Evolutionary conservation across 2,797 vertebrate species (phyloP).

Genomic region (Epinephelus coioides): DNA sequence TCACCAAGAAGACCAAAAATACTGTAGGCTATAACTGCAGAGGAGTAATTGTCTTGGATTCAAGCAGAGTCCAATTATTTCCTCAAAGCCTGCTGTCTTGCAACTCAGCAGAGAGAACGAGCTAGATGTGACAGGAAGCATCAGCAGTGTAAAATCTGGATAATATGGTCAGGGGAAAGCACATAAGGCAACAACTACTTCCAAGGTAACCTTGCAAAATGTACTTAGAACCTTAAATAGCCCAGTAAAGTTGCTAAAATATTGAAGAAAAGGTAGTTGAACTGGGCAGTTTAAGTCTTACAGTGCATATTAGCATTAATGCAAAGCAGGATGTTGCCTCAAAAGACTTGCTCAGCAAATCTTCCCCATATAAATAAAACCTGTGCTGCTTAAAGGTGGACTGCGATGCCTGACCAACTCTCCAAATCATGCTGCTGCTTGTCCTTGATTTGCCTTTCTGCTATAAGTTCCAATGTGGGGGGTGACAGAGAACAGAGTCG

Average conservation of each 20-base stretch:
- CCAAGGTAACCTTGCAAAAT: conserved; percentile 21
- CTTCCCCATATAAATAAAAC: conserved; percentile 24
- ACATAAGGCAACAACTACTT: conserved; percentile 29
- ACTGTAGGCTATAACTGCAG: conserved; percentile 38
- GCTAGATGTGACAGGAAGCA: conserved; percentile 30
- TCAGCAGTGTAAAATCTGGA: conserved; percentile 21
- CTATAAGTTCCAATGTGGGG: conserved; percentile 18
- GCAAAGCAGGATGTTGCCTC: conserved; percentile 9
- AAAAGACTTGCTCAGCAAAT: conserved; percentile 31
- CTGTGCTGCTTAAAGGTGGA: conserved; percentile 34
- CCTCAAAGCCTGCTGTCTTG: conserved; percentile 46
- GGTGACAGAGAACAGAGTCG: conserved; percentile 31
- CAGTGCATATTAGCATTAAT: conserved; percentile 28
- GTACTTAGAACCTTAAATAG: not conserved
- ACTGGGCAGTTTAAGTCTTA: conserved; percentile 9
- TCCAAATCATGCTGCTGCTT: not conserved
- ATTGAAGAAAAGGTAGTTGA: conserved; percentile 5
- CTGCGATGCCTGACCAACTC: conserved; percentile 16
- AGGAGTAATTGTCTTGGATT: conserved; percentile 50
- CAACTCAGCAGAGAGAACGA: conserved; percentile 33
- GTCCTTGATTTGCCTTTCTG: conserved; percentile 56
- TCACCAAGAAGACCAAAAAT: conserved; percentile 37
- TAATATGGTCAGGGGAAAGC: conserved; percentile 27
- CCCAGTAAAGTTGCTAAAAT: conserved; percentile 17
- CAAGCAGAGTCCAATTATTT: conserved; percentile 67